Conservation (phyloP, 1,140 invertebrate species). For the Colletes latitarsis region DNA sequence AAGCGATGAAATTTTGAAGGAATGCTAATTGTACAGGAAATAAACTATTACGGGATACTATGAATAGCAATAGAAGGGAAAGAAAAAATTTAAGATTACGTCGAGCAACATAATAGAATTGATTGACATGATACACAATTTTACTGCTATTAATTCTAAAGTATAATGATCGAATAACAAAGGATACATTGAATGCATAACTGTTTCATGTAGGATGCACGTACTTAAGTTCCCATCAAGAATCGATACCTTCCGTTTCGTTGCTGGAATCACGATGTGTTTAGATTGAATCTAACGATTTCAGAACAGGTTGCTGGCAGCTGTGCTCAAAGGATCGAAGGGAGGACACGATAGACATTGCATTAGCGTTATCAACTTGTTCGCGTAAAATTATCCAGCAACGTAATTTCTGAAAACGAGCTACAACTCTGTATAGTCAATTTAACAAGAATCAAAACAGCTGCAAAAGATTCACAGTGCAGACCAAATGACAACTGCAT, state of each 20-base stretch:
- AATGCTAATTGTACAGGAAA: too few relatives aligned
- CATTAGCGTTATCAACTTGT: slow-evolving; percentile 49
- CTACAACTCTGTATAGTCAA: slow-evolving; percentile 1
- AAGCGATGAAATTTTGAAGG: too few relatives aligned
- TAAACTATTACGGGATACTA: background rate
- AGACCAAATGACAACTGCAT: too few relatives aligned
- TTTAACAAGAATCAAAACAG: slow-evolving; percentile 9
- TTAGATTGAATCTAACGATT: slow-evolving; percentile 35
- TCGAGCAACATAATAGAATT: background rate
- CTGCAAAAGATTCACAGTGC: background rate
- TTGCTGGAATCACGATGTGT: slow-evolving; percentile 22
- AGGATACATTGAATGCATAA: slow-evolving; percentile 1
- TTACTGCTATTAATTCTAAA: background rate
- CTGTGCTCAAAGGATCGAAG: slow-evolving; percentile 36
- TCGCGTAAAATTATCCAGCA: slow-evolving; percentile 38
- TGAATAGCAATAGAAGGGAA: background rate
- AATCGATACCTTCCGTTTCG: slow-evolving; percentile 30
- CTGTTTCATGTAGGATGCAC: slow-evolving; percentile 1
- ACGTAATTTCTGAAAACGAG: slow-evolving; percentile 42
- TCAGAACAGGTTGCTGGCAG: slow-evolving; percentile 51
- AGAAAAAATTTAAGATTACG: background rate
- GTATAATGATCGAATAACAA: slow-evolving; percentile 5
- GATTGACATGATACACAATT: background rate
- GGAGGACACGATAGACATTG: slow-evolving; percentile 14
- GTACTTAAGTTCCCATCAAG: slow-evolving; percentile 25